These are phyloP conservation scores for Malurus leucopterus DNA, from an alignment of 2,797 vertebrate genomes.

Conservation along the genomic window DNA sequence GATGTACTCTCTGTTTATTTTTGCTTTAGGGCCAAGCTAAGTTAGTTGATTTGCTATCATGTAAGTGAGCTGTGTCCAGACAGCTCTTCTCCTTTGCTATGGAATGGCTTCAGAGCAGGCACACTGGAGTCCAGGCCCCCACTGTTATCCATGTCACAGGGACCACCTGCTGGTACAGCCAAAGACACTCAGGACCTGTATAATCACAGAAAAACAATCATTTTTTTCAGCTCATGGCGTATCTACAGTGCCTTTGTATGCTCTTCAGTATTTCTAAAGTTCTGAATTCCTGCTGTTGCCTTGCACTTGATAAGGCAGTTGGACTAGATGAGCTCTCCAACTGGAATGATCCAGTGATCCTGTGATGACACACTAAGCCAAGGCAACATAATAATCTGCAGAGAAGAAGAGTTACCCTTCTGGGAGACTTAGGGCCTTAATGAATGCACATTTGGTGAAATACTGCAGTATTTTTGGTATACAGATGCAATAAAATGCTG, in stretches of 20 bases:
- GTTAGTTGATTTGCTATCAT: neutral
- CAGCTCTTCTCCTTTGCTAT: conserved; percentile 63
- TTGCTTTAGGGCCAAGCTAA: neutral
- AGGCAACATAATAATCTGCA: neutral
- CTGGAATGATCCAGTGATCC: neutral
- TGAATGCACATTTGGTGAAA: neutral
- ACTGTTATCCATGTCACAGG: neutral
- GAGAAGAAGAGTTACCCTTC: neutral
- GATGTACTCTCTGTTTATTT: neutral
- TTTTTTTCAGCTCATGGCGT: conserved; percentile 44
- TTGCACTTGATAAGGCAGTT: neutral
- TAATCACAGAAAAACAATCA: conserved; percentile 53
- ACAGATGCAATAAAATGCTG: neutral
- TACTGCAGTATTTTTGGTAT: neutral
- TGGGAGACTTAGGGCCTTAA: neutral
- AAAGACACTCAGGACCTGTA: neutral
- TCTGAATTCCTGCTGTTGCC: neutral
- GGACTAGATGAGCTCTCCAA: neutral
- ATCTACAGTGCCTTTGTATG: neutral
- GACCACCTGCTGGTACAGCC: neutral
- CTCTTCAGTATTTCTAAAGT: neutral
- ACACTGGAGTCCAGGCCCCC: neutral
- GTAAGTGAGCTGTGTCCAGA: conserved; percentile 72
- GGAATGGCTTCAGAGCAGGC: conserved; percentile 36
- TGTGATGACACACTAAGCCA: neutral